Base-by-base conservation (phyloP, 2,888 invertebrate genomes). In the Ceriagrion tenellum region DNA sequence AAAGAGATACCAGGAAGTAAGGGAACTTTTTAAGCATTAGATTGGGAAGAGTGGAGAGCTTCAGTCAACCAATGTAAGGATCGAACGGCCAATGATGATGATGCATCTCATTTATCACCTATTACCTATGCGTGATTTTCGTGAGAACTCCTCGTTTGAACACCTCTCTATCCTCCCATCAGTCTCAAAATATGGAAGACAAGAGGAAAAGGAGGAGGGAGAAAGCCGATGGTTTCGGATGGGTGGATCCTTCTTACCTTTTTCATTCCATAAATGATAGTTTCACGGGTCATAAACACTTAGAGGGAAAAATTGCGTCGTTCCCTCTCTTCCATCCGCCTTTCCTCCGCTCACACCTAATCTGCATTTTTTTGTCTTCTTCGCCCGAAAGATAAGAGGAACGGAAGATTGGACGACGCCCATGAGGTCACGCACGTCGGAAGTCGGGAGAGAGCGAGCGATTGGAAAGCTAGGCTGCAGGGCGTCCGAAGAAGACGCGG, bases 201-300 rank as follows among this genome's bases (percentile, higher is more conserved):
- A 8, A 16, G 20, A 47, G 47, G 47, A 47, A 2, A 4, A 47
- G 47, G 47, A 47, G 47, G 18, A 81, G 35, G 35, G 3, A 81
- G 81, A 35, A 26, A 35, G 81, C 30, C 16, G 93, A 0, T 16
- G 20, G 93, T 74, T 40, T 93, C 74, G 93, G 69, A 13, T 74
- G 93, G 69, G 74, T 69, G 74, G 69, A 8, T 93, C 69, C 69
- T 59, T 18, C 69, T 35, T 91, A 63, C 56, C 18, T 93, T 91
- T 63, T 91, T 59, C 30, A n/a, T 35, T 91, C 40, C 63, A 74
- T 74, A 81, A 69, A 93, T 93, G 74, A 93, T 93, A n/a, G 69
- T 93, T 93, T 93, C 93, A 69, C 93, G 93, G 69, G 47, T 74
- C 69, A 74, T 93, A 93, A 93, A 93, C 74, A 47, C 93, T 93